Evolutionary conservation across 2,113 vertebrate species (phyloP), one percentile per base, ranked within the genome.

Genomic region (Morone saxatilis): DNA sequence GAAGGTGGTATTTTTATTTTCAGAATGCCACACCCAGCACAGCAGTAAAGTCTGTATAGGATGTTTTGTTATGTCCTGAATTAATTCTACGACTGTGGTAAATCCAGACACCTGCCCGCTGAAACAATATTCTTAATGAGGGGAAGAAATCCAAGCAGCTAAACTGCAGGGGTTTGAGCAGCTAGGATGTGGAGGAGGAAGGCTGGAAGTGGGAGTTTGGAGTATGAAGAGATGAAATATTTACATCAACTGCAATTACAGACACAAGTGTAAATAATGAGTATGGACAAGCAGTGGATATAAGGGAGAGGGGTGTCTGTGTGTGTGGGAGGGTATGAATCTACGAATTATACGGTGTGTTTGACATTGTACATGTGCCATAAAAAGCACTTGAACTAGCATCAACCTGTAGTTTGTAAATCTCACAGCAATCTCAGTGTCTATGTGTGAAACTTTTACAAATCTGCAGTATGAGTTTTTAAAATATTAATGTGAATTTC

Each of bases 241-340:
- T 62, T 40, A 82, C 45, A 62, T 1, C 22, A 17, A 40, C 62
- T 69, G 77, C 22, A 69, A 17, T 81, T 59, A 81, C 0, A 65
- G 48, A 79, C 57, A 41, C 0, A 0, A 40, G n/a, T 60, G 16
- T 82, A 78, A 62, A 67, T 76, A 69, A 85, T 79, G 41, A 62
- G 80, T 59, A 4, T 40, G 12, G 68, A 70, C 60, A 43, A 71
- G 57, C 20, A 0, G 63, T 60, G 41, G 78, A 51, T 48, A 63
- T 41, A 7, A 50, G 65, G 53, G 53, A 25, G 45, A 19, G 5
- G 4, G 41, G 19, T 57, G 48, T 25, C 3, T 22, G 25, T 81
- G 41, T 40, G 53, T 43, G 54, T 43, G 22, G 16, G 65, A 41
- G 43, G 17, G 36, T 2, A 41, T 19, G 22, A 43, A 22, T 19